Base-by-base conservation (phyloP, 2,888 invertebrate genomes). In the Sphaerophoria rueppellii region DNA sequence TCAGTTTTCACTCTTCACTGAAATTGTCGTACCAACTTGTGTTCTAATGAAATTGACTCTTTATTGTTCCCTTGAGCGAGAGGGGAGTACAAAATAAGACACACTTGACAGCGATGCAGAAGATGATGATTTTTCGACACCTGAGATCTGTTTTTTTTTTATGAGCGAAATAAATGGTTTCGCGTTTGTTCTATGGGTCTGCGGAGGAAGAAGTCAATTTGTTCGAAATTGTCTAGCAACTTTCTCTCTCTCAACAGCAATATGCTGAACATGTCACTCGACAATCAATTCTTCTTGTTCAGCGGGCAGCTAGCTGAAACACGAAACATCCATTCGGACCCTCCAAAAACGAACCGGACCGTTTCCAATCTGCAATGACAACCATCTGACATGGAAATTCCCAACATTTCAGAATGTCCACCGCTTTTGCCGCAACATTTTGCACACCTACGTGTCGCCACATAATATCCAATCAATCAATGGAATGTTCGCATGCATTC, bases 381-480 rank as follows among this genome's bases (percentile, higher is more conserved):
- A 81, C 73, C 81, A 81, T 77, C 85, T 81, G 85, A 85, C 85
- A 85, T 77, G 73, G 32, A 81, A 82, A 81, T 81, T 85, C 67
- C 37, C 58, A 11, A 85, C 76, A 81, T 85, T 81, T 60, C 76
- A 65, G 71, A 55, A 74, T 34, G 63, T 24, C 73, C 60, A 81
- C 81, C 85, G 76, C 73, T 76, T 76, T 70, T 43, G 48, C 72
- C 24, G 24, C 24, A 24, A 80, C 67, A 76, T 67, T 76, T 71
- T 76, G 80, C 60, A 80, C 75, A 80, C 81, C 70, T 85, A 85
- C 85, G 85, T 85, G 85, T 85, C 65, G 77, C 81, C 85, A 85
- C 85, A 85, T 85, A 85, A 85, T 85, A 81, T 85, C 85, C 85
- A 81, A 85, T 85, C 85, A 85, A 85, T 85, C 85, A 85, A 63